Evolutionary conservation across 2,797 vertebrate genomes (phyloP).

Genomic region (Triplophysa bombifrons): DNA sequence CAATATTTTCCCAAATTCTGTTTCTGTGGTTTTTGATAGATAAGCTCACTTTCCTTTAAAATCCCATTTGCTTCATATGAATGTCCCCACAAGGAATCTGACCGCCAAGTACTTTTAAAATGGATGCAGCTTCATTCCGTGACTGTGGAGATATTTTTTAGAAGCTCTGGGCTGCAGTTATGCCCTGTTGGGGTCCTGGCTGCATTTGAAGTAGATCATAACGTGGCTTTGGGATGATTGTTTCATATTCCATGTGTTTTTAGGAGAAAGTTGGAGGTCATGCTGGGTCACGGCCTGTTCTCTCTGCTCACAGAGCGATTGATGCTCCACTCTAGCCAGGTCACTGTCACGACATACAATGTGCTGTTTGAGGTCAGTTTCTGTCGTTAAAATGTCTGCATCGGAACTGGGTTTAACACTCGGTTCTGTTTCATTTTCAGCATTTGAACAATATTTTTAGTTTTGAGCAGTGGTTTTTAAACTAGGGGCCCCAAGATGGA

Average conservation of each 20-base stretch:
- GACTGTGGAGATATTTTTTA: slow-evolving; percentile 15
- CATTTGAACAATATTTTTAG: neutral
- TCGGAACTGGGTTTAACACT: neutral
- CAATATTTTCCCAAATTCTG: slow-evolving; percentile 35
- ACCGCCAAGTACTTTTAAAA: slow-evolving; percentile 45
- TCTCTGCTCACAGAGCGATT: slow-evolving; percentile 93
- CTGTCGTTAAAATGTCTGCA: no score
- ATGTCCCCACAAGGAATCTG: slow-evolving; percentile 22
- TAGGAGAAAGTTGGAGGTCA: slow-evolving; percentile 97
- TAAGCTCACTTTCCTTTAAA: slow-evolving; percentile 39
- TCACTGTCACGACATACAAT: slow-evolving; percentile 96
- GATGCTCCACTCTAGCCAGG: slow-evolving; percentile 89
- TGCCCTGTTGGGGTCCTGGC: slow-evolving; percentile 22
- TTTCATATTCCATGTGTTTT: slow-evolving; percentile 37
- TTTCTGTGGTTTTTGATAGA: slow-evolving; percentile 31
- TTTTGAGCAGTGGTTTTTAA: neutral
- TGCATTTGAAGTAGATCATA: slow-evolving; percentile 9
- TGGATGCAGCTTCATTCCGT: slow-evolving; percentile 26
- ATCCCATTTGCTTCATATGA: slow-evolving; percentile 21
- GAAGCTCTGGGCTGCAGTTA: slow-evolving; percentile 11
- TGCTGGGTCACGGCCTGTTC: slow-evolving; percentile 94
- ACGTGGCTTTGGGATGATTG: neutral
- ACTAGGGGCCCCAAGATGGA: no score
- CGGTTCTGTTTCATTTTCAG: neutral
- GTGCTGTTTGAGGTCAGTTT: slow-evolving; percentile 92